phyloP scores from a whole-genome alignment of 1,140 invertebrate species.

The Heliconius hermathena region DNA sequence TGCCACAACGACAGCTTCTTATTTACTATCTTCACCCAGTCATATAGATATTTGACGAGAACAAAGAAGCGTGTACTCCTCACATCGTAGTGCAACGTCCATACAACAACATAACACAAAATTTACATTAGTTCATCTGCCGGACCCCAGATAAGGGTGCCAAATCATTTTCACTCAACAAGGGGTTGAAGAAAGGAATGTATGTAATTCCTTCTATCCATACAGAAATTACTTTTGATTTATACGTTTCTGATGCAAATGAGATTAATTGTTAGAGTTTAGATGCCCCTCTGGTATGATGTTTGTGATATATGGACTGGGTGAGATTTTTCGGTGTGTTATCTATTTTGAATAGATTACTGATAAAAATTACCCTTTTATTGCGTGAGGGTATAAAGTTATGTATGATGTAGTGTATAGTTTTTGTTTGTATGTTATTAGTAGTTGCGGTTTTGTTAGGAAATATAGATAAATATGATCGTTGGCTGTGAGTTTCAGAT shows the following conservation, averaged over 20 bases:
- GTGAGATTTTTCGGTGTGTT: slow-evolving; percentile 5
- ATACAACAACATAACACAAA: slow-evolving; percentile 39
- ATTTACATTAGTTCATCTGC: slow-evolving; percentile 58
- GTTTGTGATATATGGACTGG: background rate
- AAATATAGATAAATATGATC: too few relatives aligned
- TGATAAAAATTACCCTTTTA: slow-evolving; percentile 14
- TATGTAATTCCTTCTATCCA: slow-evolving; percentile 48
- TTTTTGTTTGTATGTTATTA: background rate
- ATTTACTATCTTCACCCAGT: background rate
- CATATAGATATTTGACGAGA: background rate
- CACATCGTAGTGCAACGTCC: background rate
- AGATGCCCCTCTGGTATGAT: background rate
- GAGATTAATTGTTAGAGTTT: slow-evolving; percentile 55
- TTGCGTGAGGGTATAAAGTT: background rate
- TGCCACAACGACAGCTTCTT: too few relatives aligned
- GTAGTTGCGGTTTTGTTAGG: background rate
- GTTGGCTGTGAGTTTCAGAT: too few relatives aligned
- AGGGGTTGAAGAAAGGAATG: slow-evolving; percentile 59
- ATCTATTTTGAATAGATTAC: slow-evolving; percentile 9
- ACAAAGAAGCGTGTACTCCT: background rate
- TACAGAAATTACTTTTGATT: slow-evolving; percentile 59
- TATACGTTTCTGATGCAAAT: slow-evolving; percentile 66
- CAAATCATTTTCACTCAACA: slow-evolving; percentile 66
- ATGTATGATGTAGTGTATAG: background rate
- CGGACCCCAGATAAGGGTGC: slow-evolving; percentile 49